phyloP scores from a whole-genome alignment of 92 coral and sea anemone species.

The Zoanthus gigantus region DNA sequence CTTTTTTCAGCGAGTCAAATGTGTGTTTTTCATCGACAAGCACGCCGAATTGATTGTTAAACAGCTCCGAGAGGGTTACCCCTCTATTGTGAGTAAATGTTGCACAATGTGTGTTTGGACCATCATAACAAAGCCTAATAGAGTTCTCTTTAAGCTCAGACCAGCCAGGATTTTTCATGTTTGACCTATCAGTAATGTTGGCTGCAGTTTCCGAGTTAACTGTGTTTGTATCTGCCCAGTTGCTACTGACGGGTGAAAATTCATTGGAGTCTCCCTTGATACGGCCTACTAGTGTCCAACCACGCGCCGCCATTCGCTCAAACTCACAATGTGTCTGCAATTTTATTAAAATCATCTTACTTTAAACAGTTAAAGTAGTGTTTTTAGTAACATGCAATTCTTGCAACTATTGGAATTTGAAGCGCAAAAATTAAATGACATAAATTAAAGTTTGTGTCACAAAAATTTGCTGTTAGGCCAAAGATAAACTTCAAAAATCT shows the following conservation, averaged over 20 bases:
- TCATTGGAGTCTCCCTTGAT: conserved; percentile 80
- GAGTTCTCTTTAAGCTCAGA: conserved; percentile 76
- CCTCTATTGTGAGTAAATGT: conserved; percentile 85
- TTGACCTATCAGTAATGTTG: conserved; percentile 64
- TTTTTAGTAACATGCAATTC: neutral
- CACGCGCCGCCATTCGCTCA: conserved; percentile 90
- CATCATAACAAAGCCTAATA: conserved; percentile 82
- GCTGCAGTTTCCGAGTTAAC: conserved; percentile 76
- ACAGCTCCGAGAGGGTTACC: conserved; percentile 77
- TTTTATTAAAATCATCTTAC: conserved; percentile 34
- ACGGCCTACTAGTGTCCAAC: conserved; percentile 93
- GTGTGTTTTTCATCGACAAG: conserved; percentile 78
- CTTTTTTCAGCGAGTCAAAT: conserved; percentile 67
- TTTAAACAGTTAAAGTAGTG: neutral
- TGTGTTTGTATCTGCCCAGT: conserved; percentile 85
- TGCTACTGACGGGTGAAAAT: conserved; percentile 95
- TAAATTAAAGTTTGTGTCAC: too few species aligned
- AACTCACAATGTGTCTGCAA: conserved; percentile 88
- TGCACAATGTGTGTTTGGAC: conserved; percentile 80
- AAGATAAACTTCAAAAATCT: too few species aligned
- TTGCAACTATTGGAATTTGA: too few species aligned
- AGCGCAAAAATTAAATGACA: too few species aligned
- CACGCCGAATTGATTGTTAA: conserved; percentile 91
- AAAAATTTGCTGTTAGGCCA: too few species aligned
- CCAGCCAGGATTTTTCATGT: conserved; percentile 93